Percentiles rank a stretch among this genome's conserved stretches.
phyloP scores from a whole-genome alignment of 2,888 invertebrate genomes.

The Drosophila pegasa region DNA sequence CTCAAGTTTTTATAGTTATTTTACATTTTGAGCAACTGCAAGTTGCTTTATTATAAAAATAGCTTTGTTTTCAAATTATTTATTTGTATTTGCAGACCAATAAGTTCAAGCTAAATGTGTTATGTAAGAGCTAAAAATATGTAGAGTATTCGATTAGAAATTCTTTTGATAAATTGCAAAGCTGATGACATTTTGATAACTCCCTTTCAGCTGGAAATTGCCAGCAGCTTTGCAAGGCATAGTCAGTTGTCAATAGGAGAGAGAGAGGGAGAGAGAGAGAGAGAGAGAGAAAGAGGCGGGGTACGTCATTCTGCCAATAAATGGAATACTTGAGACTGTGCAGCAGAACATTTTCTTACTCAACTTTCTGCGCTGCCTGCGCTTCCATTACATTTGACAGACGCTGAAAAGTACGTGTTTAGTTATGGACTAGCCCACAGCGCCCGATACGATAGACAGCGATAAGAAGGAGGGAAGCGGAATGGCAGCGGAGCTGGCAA shows the following conservation, averaged over 20 bases:
- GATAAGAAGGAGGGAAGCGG: background rate
- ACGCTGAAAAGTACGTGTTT: constrained; percentile 66
- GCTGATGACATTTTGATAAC: constrained; percentile 31
- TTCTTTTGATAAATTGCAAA: constrained; percentile 31
- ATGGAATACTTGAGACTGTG: constrained; percentile 42
- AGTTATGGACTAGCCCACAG: constrained; percentile 32
- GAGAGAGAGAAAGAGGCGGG: background rate
- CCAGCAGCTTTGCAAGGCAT: constrained; percentile 27
- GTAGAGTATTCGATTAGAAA: constrained; percentile 1
- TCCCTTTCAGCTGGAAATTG: constrained; percentile 21
- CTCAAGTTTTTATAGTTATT: background rate
- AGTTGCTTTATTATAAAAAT: too few relatives aligned
- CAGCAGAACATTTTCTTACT: constrained; percentile 29
- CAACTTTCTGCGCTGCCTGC: constrained; percentile 21
- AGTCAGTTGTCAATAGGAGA: constrained; percentile 40
- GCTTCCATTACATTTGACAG: constrained; percentile 58
- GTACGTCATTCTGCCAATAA: constrained; percentile 57
- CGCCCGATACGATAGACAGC: constrained; percentile 1
- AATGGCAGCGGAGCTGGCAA: constrained; percentile 5
- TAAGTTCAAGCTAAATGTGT: background rate
- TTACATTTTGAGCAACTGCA: background rate
- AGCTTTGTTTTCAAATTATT: too few relatives aligned
- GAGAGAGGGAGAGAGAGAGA: too few relatives aligned
- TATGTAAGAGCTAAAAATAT: too few relatives aligned
- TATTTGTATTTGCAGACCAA: background rate